A percentile compares a stretch with the other conserved stretches of the same genome.
Conservation (phyloP, 1,140 invertebrate species). For the Leptinotarsa texana region DNA sequence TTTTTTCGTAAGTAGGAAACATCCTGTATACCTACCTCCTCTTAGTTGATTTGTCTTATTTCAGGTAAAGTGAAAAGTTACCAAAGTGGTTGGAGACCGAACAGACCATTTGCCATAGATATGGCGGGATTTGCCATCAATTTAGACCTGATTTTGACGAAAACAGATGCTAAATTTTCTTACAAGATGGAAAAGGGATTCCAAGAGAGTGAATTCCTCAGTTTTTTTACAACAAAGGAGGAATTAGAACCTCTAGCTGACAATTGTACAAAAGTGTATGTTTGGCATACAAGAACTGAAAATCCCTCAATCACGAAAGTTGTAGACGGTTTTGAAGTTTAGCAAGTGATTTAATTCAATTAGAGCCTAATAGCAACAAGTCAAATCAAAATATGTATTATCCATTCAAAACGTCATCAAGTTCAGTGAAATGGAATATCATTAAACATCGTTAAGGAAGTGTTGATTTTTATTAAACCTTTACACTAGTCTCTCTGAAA, state of each 20-base stretch:
- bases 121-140: constrained; percentile 99
- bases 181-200: constrained; percentile 83
- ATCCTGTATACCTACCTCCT: too few species aligned
- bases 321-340: constrained; percentile 78
- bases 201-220: constrained; percentile 90
- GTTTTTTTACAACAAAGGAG: constrained; percentile 74
- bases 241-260: constrained; percentile 89
- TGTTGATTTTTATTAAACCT: too few species aligned
- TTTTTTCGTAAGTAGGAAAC: too few species aligned
- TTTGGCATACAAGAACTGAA: constrained; percentile 97
- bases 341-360: constrained; percentile 31
- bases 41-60: neutral
- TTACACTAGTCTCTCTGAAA: too few species aligned
- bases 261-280: constrained; percentile 88
- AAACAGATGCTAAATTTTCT: constrained; percentile 80
- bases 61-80: constrained; percentile 76
- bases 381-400: too few species aligned
- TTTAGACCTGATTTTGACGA: constrained; percentile 74
- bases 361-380: too few species aligned
- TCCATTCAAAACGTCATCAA: neutral
- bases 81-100: constrained; percentile 83
- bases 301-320: constrained; percentile 75
- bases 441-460: neutral
- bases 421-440: neutral
- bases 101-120: constrained; percentile 92